Base-by-base conservation (phyloP, 2,888 invertebrate species). In the Hypolimnas misippus region DNA sequence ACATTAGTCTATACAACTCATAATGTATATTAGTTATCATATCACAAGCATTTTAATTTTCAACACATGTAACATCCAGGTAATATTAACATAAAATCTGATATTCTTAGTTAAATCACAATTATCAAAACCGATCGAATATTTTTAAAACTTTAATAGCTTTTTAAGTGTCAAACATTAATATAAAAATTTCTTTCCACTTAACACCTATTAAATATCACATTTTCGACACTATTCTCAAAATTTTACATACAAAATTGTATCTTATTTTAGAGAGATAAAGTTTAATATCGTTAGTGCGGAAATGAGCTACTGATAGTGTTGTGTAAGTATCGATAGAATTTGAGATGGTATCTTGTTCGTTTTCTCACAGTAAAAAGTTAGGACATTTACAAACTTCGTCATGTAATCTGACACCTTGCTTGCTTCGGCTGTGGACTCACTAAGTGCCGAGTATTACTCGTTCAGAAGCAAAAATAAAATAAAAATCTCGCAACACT, bases 391-490 rank as follows among this genome's bases (percentile, higher is more conserved):
- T 88, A 84, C 82, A 79, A 77, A 81, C 78, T 81, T 76, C 81
- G 81, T 84, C 82, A 76, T 82, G 88, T 87, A 86, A 89, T 77
- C 81, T 81, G 84, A 89, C 85, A 88, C 88, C 75, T n/a, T n/a
- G 57, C 59, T 65, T 57, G 7, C 68, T 62, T 68, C 76, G 59
- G 81, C 42, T 59, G 16, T 51, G 50, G 65, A 35, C 12, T 44
- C 62, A 62, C 57, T 17, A 14, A 19, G 49, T 17, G 29, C 49
- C 14, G 25, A n/a, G 49, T 29, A 7, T n/a, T 35, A 12, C 12
- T 12, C 25, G 3, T 25, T 3, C 25, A 25, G 5, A 25, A 25
- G 25, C 25, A 3, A 25, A 25, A 2, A 25, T 25, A 25, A 25
- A 25, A 5, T 25, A 2, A 25, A 25, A 25, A 25, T 25, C 25